These are phyloP conservation scores for Anas flavirostris DNA, from an alignment of 2,797 vertebrate genomes.

Conservation along the genomic window DNA sequence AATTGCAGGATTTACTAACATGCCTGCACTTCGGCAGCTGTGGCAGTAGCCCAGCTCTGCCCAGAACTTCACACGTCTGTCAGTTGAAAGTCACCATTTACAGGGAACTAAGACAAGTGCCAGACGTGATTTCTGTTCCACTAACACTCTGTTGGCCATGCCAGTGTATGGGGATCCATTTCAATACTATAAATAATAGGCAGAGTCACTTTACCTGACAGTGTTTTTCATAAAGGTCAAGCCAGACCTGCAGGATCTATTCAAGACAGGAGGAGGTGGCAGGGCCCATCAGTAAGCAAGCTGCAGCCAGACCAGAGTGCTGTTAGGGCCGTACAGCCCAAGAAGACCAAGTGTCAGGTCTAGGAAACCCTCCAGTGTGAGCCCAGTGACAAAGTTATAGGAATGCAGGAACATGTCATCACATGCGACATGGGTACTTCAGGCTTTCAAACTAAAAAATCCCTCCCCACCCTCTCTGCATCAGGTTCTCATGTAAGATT, in stretches of 20 bases:
- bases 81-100: neutral
- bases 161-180: fast-evolving
- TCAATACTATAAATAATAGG: neutral
- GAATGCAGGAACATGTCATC: neutral
- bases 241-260: neutral
- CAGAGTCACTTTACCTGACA: neutral
- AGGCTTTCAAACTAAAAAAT: neutral
- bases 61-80: fast-evolving
- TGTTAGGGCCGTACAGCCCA: neutral
- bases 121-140: neutral
- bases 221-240: neutral
- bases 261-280: neutral
- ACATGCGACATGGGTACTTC: neutral
- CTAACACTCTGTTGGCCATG: neutral
- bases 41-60: neutral
- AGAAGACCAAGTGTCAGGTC: neutral
- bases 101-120: fast-evolving
- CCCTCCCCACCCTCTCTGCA: neutral
- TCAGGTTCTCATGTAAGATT: neutral
- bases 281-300: neutral
- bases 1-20: fast-evolving
- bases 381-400: neutral
- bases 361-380: neutral
- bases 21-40: fast-evolving
- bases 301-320: neutral